Evolutionary conservation across 2,797 vertebrate species (phyloP).

Genomic region (Liparis tanakae): DNA sequence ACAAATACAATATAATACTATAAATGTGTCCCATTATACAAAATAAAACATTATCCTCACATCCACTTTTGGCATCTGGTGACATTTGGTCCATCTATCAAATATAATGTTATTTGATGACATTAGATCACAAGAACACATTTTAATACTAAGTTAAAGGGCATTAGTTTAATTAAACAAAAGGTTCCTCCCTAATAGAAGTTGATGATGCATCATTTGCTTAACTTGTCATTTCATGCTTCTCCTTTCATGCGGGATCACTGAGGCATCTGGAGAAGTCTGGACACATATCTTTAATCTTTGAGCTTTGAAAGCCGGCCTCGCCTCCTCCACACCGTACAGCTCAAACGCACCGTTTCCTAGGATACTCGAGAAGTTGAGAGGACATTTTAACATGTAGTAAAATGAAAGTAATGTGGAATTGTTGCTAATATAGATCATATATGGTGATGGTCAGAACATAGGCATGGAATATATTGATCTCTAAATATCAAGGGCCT

Average conservation of each 20-base stretch:
- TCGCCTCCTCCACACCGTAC: rapidly evolving
- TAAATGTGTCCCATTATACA: neutral
- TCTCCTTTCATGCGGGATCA: neutral
- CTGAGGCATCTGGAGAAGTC: neutral
- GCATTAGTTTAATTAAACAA: neutral
- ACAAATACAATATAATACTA: neutral
- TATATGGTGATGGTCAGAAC: too few relatives aligned
- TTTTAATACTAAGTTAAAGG: neutral
- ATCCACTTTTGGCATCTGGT: neutral
- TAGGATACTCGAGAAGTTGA: constrained; percentile 1
- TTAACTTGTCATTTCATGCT: neutral
- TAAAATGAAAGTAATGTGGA: neutral
- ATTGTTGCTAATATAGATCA: neutral
- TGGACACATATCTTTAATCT: neutral
- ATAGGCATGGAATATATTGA: too few relatives aligned
- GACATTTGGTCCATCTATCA: neutral
- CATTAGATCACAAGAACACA: neutral
- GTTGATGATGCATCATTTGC: neutral
- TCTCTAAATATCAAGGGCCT: too few relatives aligned
- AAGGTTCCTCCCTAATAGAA: neutral
- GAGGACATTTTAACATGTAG: neutral
- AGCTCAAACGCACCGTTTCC: neutral
- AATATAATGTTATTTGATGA: neutral
- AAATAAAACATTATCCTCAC: neutral
- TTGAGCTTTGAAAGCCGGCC: neutral